Evolutionary conservation across 2,888 invertebrate species (phyloP).

Genomic region (Sarcophaga rosellei): DNA sequence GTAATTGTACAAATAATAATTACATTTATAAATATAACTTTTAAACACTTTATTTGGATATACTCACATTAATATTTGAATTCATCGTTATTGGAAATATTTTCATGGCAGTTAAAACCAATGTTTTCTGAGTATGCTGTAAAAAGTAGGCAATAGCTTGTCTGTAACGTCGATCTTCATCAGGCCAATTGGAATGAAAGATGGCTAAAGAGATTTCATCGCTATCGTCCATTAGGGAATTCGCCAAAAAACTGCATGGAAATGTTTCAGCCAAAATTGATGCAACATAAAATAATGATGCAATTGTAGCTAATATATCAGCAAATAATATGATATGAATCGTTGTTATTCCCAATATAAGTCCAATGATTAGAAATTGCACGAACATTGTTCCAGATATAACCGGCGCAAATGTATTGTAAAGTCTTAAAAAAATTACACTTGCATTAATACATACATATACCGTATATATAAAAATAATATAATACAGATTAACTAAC

Average conservation of each 20-base stretch:
- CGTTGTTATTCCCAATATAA: conserved; percentile 72
- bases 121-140: conserved; percentile 72
- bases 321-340: conserved; percentile 73
- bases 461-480: too few relatives aligned
- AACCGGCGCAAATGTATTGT: conserved; percentile 72
- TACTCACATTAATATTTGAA: conserved; percentile 74
- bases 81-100: conserved; percentile 74
- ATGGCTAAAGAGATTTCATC: conserved; percentile 71
- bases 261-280: conserved; percentile 73
- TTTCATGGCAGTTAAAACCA: conserved; percentile 74
- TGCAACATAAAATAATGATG: conserved; percentile 70
- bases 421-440: conserved; percentile 67
- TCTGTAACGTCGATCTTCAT: conserved; percentile 70
- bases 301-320: conserved; percentile 70
- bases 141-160: conserved; percentile 71
- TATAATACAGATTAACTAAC: too few relatives aligned
- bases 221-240: conserved; percentile 72
- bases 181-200: conserved; percentile 75
- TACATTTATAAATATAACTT: too few relatives aligned
- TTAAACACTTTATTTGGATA: background rate
- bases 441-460: too few relatives aligned
- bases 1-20: too few relatives aligned
- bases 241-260: conserved; percentile 74
- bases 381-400: conserved; percentile 75
- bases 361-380: conserved; percentile 73